phyloP scores from a whole-genome alignment of 2,797 vertebrate genomes.

The Sebastes cheni region DNA sequence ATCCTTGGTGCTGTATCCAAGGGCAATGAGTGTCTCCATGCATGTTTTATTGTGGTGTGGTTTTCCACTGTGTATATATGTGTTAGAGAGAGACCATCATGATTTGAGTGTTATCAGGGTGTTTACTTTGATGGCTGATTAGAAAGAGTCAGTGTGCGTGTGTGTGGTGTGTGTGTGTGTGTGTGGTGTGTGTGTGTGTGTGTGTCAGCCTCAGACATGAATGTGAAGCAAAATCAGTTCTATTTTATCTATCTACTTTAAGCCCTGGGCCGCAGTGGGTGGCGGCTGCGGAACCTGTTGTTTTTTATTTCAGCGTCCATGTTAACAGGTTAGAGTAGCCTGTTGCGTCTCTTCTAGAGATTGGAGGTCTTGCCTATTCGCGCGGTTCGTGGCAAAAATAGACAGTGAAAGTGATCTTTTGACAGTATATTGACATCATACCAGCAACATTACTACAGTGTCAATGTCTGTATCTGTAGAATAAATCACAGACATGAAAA shows the following conservation, averaged over 20 bases:
- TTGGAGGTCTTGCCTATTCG: too few relatives aligned
- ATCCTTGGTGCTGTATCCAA: slow-evolving; percentile 38
- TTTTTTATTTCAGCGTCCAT: too few relatives aligned
- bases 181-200: not conserved
- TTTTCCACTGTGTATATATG: slow-evolving; percentile 11
- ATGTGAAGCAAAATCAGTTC: not conserved
- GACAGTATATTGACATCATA: too few relatives aligned
- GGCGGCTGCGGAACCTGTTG: too few relatives aligned
- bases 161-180: not conserved
- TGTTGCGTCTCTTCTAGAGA: too few relatives aligned
- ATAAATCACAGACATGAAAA: too few relatives aligned
- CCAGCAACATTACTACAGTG: too few relatives aligned
- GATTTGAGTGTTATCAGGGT: slow-evolving; percentile 12
- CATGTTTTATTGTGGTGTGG: slow-evolving; percentile 47
- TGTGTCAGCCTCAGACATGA: not conserved
- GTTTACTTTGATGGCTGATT: slow-evolving; percentile 25
- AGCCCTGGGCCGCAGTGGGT: too few relatives aligned
- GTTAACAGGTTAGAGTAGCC: too few relatives aligned
- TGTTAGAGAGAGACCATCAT: not conserved
- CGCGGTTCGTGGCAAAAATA: too few relatives aligned
- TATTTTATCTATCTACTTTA: not conserved
- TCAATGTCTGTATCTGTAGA: too few relatives aligned
- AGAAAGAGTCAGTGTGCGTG: not conserved
- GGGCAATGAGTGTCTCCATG: slow-evolving; percentile 25
- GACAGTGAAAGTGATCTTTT: too few relatives aligned